Evolutionary conservation across 1,140 invertebrate genomes (phyloP), one percentile per base, ranked within the genome.

Genomic region (Cylas formicarius): DNA sequence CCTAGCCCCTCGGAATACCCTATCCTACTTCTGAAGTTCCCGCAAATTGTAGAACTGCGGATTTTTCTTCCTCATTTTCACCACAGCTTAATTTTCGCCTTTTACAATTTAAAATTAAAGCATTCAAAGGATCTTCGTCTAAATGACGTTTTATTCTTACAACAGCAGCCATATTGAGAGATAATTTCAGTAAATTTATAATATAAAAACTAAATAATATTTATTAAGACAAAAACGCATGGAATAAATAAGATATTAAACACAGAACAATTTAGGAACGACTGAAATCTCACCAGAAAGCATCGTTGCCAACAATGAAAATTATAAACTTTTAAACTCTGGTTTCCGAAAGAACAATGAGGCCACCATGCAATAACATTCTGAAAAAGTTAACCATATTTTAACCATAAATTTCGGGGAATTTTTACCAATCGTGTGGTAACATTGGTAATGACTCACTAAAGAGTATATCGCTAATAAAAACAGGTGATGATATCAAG

Each of bases 91-190:
- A 38, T 66, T 74, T 75, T 29, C 62, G 60, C 16, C 65, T 63
- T 58, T 77, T 77, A 48, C 72, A 73, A 37, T 72, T 72, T 13
- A 77, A 57, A 26, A 76, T 54, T 34, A 77, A 63, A 9, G 73
- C 66, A 49, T 71, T 66, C 35, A 67, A 60, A 1, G 75, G 73
- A 44, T 76, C 72, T 37, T 75, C 72, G 18, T 74, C 67, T 22
- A 68, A 67, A 50, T 66, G 66, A 4, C 75, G 65, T 58, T 77
- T 77, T 9, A 77, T 68, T 33, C 74, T 66, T 34, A 77, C 64
- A 42, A 77, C 65, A 7, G 75, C 67, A 11, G 74, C 65, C 74
- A 77, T 77, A 34, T 31, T 40, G n/a, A n/a, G 9, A 9, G 8
- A 26, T 8, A 26, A 9, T 9, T 26, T 26, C 24, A 26, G 24